phyloP scores from a whole-genome alignment of 2,888 invertebrate species.

The Sicus ferrugineus region DNA sequence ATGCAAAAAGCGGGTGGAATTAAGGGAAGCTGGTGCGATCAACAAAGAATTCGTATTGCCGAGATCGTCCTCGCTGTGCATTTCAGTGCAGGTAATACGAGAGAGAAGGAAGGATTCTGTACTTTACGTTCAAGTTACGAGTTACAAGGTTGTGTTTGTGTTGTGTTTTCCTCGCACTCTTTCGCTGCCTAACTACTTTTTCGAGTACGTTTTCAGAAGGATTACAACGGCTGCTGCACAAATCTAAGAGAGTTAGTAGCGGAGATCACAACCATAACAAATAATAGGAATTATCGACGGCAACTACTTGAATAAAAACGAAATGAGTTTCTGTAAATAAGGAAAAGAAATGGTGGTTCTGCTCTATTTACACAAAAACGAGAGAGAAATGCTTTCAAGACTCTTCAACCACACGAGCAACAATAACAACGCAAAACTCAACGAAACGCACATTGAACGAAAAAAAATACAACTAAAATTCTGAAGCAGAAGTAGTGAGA shows the following conservation, averaged over 20 bases:
- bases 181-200: neutral
- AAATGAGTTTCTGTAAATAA: too few relatives aligned
- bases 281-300: neutral
- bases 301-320: too few relatives aligned
- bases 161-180: neutral
- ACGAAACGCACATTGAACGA: conserved; percentile 9
- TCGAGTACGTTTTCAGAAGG: neutral
- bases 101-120: neutral
- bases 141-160: neutral
- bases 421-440: neutral
- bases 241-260: conserved; percentile 11
- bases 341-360: too few relatives aligned
- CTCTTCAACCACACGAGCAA: conserved; percentile 3
- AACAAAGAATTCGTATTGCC: neutral
- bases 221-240: conserved; percentile 25
- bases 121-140: neutral
- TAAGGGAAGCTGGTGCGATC: too few relatives aligned
- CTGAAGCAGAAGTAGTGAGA: conserved; percentile 41
- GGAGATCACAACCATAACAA: conserved; percentile 17
- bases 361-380: too few relatives aligned
- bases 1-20: too few relatives aligned
- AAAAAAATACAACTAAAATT: conserved; percentile 23
- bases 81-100: neutral
- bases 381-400: conserved; percentile 3
- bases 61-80: neutral